phyloP scores from a whole-genome alignment of 2,113 vertebrate genomes.

The Bombycilla garrulus region DNA sequence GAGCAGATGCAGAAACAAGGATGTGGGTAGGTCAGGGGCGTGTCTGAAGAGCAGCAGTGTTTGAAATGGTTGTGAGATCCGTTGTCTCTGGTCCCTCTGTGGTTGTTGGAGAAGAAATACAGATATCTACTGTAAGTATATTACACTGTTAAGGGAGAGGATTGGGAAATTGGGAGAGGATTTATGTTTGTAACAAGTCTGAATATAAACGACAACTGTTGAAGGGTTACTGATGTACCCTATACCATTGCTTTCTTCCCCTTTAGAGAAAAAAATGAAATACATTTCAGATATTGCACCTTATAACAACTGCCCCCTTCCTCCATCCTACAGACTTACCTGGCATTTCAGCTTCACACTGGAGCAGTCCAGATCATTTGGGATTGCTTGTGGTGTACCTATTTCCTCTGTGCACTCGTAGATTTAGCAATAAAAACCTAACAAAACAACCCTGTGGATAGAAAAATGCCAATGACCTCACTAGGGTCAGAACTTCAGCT shows the following conservation, averaged over 20 bases:
- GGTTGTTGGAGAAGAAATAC: neutral
- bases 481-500: neutral
- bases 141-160: neutral
- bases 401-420: neutral
- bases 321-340: neutral
- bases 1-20: neutral
- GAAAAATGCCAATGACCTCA: neutral
- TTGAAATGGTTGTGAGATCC: neutral
- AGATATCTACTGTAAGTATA: neutral
- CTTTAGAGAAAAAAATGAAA: neutral
- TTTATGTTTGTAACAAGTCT: neutral
- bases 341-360: neutral
- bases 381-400: neutral
- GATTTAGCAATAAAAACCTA: neutral
- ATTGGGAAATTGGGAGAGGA: neutral
- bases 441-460: neutral
- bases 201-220: neutral
- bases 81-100: neutral
- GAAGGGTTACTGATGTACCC: neutral
- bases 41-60: neutral
- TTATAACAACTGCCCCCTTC: neutral
- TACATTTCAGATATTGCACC: neutral
- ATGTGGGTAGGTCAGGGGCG: fast-evolving
- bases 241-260: neutral
- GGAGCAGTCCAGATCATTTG: neutral